Conservation (phyloP, 1,140 invertebrate genomes). For the Yoshiicerus persimilis region DNA sequence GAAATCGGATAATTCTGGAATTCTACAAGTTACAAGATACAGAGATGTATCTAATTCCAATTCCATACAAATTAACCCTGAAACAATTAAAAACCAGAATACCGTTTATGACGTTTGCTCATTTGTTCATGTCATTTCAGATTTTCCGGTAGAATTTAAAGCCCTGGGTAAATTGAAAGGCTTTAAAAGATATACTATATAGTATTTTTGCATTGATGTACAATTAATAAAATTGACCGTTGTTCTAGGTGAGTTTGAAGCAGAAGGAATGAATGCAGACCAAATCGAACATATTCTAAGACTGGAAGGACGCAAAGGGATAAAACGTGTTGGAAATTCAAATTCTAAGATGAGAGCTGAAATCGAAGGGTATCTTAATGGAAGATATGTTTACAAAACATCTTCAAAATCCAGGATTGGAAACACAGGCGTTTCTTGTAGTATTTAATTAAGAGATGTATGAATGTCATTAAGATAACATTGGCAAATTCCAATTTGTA, state of each 20-base stretch:
- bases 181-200: too few relatives aligned
- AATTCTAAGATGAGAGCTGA: background rate
- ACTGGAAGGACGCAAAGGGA: background rate
- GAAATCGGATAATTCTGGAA: background rate
- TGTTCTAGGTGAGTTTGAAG: background rate
- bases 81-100: background rate
- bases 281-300: background rate
- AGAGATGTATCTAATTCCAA: background rate
- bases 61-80: background rate
- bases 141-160: background rate
- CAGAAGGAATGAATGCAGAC: background rate
- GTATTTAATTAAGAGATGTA: background rate
- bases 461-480: too few relatives aligned
- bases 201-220: too few relatives aligned
- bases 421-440: background rate
- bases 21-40: background rate
- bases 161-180: background rate
- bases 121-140: background rate
- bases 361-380: background rate
- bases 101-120: background rate
- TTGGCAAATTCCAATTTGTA: too few relatives aligned
- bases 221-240: too few relatives aligned
- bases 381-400: background rate
- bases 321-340: background rate
- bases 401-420: background rate